phyloP scores from a whole-genome alignment of 2,113 vertebrate species.

The Chauna torquata region DNA sequence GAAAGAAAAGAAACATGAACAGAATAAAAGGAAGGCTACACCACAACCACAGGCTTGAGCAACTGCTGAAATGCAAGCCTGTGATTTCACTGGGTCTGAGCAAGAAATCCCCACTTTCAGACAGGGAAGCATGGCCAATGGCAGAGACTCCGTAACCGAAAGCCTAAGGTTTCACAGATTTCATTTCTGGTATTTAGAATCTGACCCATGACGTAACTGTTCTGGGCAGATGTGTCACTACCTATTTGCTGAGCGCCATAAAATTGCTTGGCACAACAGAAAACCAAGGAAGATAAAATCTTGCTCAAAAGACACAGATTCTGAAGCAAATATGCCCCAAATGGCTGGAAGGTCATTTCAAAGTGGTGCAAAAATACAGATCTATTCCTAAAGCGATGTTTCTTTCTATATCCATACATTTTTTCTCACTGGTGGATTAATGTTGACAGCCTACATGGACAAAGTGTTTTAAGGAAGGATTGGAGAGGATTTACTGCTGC shows the following conservation, averaged over 20 bases:
- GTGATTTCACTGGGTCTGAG: neutral
- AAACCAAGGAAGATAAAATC: neutral
- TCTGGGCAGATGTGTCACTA: neutral
- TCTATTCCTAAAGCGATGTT: constrained; percentile 41
- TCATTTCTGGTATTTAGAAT: constrained; percentile 17
- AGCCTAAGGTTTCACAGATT: neutral
- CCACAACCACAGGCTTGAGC: neutral
- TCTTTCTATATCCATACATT: constrained; percentile 39
- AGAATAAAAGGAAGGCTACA: neutral
- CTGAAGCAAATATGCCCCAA: neutral
- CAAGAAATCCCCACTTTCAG: neutral
- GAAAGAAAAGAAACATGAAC: neutral
- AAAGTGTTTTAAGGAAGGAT: constrained; percentile 68
- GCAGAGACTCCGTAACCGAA: neutral
- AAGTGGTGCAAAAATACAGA: constrained; percentile 50
- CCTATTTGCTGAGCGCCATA: neutral
- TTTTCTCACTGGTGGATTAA: constrained; percentile 48
- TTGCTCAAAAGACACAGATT: constrained; percentile 4
- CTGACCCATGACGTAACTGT: neutral
- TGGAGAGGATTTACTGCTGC: constrained; percentile 64
- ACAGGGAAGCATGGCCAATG: fast-evolving
- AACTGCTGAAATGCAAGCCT: neutral
- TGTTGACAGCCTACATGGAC: constrained; percentile 57
- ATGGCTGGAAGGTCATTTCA: constrained; percentile 34
- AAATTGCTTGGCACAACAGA: constrained; percentile 32